phyloP scores from a whole-genome alignment of 2,888 invertebrate genomes.

The Altica lythri region DNA sequence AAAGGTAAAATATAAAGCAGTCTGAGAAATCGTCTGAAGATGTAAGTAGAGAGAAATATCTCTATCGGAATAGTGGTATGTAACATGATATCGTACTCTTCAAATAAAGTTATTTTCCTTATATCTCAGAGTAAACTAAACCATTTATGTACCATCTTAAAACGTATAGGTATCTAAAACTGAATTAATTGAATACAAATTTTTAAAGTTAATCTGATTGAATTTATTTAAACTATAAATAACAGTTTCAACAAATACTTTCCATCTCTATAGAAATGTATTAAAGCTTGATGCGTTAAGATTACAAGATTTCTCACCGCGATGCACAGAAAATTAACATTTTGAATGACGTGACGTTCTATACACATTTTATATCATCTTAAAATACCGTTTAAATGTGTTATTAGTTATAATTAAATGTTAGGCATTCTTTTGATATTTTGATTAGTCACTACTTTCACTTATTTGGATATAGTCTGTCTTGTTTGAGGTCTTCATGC shows the following conservation, averaged over 20 bases:
- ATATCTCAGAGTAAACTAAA: too few species aligned
- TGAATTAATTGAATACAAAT: too few species aligned
- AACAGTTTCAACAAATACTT: neutral
- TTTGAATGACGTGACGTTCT: conserved; percentile 3
- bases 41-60: too few species aligned
- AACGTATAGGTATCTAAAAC: too few species aligned
- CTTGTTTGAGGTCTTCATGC: neutral
- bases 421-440: conserved; percentile 4
- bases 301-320: conserved; percentile 17
- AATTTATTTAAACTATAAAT: too few species aligned
- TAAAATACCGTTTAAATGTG: conserved; percentile 11
- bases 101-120: too few species aligned
- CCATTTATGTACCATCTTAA: too few species aligned
- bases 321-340: conserved; percentile 14
- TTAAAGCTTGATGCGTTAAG: neutral
- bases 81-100: too few species aligned
- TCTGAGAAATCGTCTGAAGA: too few species aligned
- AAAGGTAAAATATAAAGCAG: too few species aligned
- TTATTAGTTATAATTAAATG: conserved; percentile 20
- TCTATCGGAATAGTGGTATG: too few species aligned
- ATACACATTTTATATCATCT: conserved; percentile 9
- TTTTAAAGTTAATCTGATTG: too few species aligned
- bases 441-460: conserved; percentile 19
- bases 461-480: conserved; percentile 2
- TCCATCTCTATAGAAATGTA: conserved; percentile 4